phyloP scores from a whole-genome alignment of 1,140 invertebrate species.

The Aphidius gifuensis region DNA sequence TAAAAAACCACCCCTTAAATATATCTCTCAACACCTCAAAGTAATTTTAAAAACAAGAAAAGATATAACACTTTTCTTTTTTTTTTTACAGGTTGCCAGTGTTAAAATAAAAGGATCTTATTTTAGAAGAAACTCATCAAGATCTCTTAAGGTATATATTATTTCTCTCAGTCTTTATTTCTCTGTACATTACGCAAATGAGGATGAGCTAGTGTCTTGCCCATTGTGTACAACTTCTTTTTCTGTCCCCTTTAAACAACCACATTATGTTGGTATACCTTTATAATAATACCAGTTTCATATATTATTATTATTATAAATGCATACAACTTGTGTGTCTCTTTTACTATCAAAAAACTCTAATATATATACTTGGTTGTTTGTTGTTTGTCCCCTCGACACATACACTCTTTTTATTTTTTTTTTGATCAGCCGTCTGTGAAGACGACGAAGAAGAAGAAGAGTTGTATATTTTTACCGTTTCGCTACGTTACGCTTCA shows the following conservation, averaged over 20 bases:
- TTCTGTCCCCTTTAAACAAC: slow-evolving; percentile 3
- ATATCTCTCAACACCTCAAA: no score
- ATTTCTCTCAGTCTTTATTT: slow-evolving; percentile 8
- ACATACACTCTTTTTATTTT: background rate
- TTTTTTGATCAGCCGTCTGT: slow-evolving; percentile 11
- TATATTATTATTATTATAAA: no score
- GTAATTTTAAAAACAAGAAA: no score
- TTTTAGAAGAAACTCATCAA: no score
- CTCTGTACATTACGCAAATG: slow-evolving; percentile 42
- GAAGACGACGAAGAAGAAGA: background rate
- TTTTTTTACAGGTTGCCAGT: no score
- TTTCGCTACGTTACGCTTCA: slow-evolving; percentile 14
- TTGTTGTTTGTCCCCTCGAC: background rate
- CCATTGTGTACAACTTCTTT: slow-evolving; percentile 34
- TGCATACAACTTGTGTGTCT: no score
- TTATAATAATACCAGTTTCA: background rate
- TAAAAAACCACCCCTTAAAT: no score
- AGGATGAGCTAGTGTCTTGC: slow-evolving; percentile 27
- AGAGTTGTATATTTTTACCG: slow-evolving; percentile 12
- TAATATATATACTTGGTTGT: background rate
- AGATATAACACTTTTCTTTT: no score
- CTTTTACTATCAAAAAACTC: no score
- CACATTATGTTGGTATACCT: background rate
- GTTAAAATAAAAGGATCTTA: no score
- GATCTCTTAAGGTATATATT: no score